A percentile compares a stretch with the other conserved stretches of the same genome.
phyloP scores from a whole-genome alignment of 2,888 invertebrate species.

The Apocheima hispidaria region DNA sequence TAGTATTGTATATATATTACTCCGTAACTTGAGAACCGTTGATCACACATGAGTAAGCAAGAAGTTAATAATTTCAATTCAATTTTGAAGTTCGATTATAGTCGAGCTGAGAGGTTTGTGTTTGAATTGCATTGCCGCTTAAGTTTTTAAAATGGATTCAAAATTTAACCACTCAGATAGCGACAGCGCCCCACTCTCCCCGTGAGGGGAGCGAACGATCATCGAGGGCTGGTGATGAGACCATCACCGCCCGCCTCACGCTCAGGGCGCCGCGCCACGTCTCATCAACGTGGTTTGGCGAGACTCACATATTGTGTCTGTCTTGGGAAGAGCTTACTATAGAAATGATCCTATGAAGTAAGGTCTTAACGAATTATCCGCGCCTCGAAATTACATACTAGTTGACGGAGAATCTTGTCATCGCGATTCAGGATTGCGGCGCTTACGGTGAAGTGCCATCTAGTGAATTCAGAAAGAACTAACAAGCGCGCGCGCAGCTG shows the following conservation, averaged over 20 bases:
- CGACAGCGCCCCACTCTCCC: slow-evolving; percentile 25
- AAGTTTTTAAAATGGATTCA: background rate
- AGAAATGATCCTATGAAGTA: slow-evolving; percentile 16
- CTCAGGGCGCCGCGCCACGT: slow-evolving; percentile 4
- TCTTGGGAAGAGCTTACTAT: slow-evolving; percentile 17
- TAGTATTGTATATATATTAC: too few species aligned
- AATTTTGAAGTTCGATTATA: too few species aligned
- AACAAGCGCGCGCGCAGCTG: background rate
- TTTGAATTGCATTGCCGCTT: too few species aligned
- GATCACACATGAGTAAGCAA: too few species aligned
- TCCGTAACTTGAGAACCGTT: too few species aligned
- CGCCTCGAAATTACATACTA: background rate
- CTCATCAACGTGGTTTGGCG: slow-evolving; percentile 13
- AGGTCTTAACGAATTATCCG: background rate
- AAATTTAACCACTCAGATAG: slow-evolving; percentile 20
- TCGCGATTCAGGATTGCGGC: background rate
- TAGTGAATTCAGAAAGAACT: background rate
- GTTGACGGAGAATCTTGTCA: background rate
- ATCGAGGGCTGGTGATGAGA: slow-evolving; percentile 16
- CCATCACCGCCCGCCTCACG: slow-evolving; percentile 14
- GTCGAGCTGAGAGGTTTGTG: too few species aligned
- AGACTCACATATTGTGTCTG: slow-evolving; percentile 15
- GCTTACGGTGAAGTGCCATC: background rate
- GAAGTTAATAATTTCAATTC: too few species aligned
- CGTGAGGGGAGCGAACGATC: slow-evolving; percentile 25